phyloP scores from a whole-genome alignment of 64 coral and sea anemone genomes.

The Stichodactyla mertensii region DNA sequence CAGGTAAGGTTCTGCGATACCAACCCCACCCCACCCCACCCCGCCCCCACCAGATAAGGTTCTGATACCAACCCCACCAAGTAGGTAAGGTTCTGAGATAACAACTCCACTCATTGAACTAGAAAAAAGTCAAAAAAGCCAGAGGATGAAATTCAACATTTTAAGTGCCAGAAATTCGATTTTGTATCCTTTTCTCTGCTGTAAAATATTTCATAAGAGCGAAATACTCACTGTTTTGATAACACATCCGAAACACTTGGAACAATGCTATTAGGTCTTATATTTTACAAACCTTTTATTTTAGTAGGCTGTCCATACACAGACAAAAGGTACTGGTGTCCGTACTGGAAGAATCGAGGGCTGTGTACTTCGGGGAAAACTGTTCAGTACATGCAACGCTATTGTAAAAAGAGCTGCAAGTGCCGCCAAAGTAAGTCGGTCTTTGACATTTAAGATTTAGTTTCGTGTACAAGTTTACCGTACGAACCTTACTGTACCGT shows the following conservation, averaged over 20 bases:
- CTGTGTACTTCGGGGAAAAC: constrained; percentile 17
- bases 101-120: background rate
- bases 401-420: constrained; percentile 71
- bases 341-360: constrained; percentile 49
- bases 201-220: too few species aligned
- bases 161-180: too few species aligned
- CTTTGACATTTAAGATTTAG: background rate
- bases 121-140: background rate
- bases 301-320: constrained; percentile 47
- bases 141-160: too few species aligned
- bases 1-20: background rate
- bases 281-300: background rate
- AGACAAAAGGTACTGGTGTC: constrained; percentile 42
- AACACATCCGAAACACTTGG: too few species aligned
- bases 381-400: constrained; percentile 39
- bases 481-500: too few species aligned
- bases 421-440: constrained; percentile 20
- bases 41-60: constrained; percentile 1
- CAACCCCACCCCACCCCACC: constrained; percentile 8
- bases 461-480: too few species aligned
- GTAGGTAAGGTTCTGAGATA: background rate
- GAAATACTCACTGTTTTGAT: too few species aligned
- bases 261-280: background rate
- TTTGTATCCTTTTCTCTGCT: too few species aligned
- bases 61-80: background rate